Conservation (phyloP, 2,888 invertebrate genomes). For the Carabus problematicus region DNA sequence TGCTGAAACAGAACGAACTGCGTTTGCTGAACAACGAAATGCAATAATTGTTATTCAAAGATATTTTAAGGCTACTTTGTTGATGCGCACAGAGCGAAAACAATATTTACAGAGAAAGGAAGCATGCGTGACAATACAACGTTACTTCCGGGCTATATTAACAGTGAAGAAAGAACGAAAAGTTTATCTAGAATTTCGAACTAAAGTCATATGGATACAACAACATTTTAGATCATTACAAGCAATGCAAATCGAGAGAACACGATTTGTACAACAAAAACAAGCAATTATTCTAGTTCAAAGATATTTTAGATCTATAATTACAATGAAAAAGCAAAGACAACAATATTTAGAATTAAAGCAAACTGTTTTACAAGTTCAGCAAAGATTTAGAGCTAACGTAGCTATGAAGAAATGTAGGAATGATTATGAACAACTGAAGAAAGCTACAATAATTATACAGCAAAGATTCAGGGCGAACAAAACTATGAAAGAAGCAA, state of each 20-base stretch:
- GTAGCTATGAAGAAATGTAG: slow-evolving; percentile 48
- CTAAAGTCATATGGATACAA: slow-evolving; percentile 55
- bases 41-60: slow-evolving; percentile 54
- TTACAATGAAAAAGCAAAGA: slow-evolving; percentile 48
- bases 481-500: slow-evolving; percentile 54
- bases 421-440: slow-evolving; percentile 48
- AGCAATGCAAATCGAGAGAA: slow-evolving; percentile 49
- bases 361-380: slow-evolving; percentile 48
- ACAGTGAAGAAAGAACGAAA: slow-evolving; percentile 51
- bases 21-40: slow-evolving; percentile 52
- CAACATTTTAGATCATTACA: slow-evolving; percentile 51
- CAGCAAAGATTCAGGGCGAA: slow-evolving; percentile 25
- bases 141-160: slow-evolving; percentile 53
- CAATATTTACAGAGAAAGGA: slow-evolving; percentile 47
- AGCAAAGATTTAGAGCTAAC: slow-evolving; percentile 45
- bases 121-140: slow-evolving; percentile 48
- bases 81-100: slow-evolving; percentile 48
- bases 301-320: slow-evolving; percentile 54
- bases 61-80: slow-evolving; percentile 50
- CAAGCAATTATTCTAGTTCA: slow-evolving; percentile 51
- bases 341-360: slow-evolving; percentile 52
- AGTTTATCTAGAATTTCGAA: slow-evolving; percentile 47
- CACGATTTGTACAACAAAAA: slow-evolving; percentile 46
- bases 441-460: slow-evolving; percentile 47
- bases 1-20: slow-evolving; percentile 52